These are phyloP conservation scores for Leptinotarsa undecemlineata DNA, from an alignment of 1,140 invertebrate genomes.

Conservation along the genomic window DNA sequence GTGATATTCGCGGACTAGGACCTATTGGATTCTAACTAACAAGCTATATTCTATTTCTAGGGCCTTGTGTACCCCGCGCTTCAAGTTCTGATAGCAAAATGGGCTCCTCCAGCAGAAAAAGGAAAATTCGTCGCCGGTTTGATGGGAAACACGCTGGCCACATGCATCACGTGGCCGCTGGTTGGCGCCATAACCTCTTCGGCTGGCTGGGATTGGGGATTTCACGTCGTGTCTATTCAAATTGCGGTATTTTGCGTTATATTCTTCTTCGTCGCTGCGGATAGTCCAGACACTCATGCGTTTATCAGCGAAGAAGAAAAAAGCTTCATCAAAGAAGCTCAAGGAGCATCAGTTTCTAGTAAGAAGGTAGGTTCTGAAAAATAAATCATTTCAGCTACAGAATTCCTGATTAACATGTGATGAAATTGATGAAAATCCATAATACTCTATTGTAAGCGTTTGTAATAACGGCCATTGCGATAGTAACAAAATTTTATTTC, in stretches of 20 bases:
- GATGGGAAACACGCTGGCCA: conserved; percentile 77
- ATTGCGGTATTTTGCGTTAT: conserved; percentile 56
- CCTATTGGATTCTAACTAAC: too few species aligned
- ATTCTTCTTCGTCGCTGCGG: conserved; percentile 61
- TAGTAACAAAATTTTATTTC: too few species aligned
- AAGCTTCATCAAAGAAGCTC: conserved; percentile 71
- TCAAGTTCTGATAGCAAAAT: conserved; percentile 71
- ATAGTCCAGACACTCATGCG: conserved; percentile 74
- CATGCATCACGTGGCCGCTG: conserved; percentile 75
- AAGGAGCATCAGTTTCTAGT: conserved; percentile 59
- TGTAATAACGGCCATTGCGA: too few species aligned
- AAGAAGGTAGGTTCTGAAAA: conserved; percentile 41
- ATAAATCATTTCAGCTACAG: too few species aligned
- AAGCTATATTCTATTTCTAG: conserved; percentile 51
- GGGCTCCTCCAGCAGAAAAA: conserved; percentile 77
- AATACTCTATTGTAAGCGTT: too few species aligned
- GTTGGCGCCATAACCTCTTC: conserved; percentile 66
- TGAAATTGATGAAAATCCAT: too few species aligned
- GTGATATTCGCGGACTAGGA: too few species aligned
- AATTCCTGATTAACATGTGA: too few species aligned
- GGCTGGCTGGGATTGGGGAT: conserved; percentile 74
- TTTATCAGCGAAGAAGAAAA: conserved; percentile 77
- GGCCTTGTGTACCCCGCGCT: conserved; percentile 73
- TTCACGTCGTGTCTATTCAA: conserved; percentile 72
- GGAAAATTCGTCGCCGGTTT: conserved; percentile 76